phyloP scores from a whole-genome alignment of 1,140 invertebrate species.

The Araneus ventricosus region DNA sequence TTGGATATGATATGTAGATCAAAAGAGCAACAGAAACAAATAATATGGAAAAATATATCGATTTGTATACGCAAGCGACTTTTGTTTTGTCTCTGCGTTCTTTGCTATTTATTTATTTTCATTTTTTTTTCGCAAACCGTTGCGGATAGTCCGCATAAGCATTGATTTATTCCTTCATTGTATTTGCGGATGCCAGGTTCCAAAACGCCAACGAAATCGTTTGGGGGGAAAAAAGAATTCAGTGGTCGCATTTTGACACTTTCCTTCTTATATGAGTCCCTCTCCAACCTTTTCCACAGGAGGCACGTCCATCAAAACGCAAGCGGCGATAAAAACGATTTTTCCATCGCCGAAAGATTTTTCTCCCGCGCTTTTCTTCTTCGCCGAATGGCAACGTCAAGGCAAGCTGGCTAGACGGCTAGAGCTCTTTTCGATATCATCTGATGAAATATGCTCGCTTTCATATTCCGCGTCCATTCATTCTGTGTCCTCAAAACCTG shows the following conservation, averaged over 20 bases:
- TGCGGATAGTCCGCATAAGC: conserved; percentile 19
- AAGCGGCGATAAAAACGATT: conserved; percentile 54
- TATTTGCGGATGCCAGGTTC: conserved; percentile 52
- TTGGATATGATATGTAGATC: conserved; percentile 41
- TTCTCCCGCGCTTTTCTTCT: conserved; percentile 26
- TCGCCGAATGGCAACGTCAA: conserved; percentile 32
- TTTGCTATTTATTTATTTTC: conserved; percentile 9
- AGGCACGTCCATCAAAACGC: conserved; percentile 46
- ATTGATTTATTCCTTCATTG: conserved; percentile 61
- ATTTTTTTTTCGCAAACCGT: background rate
- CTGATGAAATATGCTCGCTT: conserved; percentile 34
- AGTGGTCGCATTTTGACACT: conserved; percentile 60
- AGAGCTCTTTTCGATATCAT: conserved; percentile 21
- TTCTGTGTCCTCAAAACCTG: background rate
- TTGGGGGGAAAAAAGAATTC: conserved; percentile 44
- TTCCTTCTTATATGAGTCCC: conserved; percentile 40
- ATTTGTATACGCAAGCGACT: conserved; percentile 50
- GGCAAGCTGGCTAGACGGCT: conserved; percentile 33
- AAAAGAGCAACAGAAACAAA: conserved; percentile 41
- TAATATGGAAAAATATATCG: conserved; percentile 52
- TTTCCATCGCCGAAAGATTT: conserved; percentile 18
- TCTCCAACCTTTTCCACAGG: conserved; percentile 14
- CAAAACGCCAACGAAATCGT: conserved; percentile 54
- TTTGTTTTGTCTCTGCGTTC: conserved; percentile 23
- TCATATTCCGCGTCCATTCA: conserved; percentile 5